Conservation (phyloP, 2,797 vertebrate genomes). For the Eulemur mongoz region DNA sequence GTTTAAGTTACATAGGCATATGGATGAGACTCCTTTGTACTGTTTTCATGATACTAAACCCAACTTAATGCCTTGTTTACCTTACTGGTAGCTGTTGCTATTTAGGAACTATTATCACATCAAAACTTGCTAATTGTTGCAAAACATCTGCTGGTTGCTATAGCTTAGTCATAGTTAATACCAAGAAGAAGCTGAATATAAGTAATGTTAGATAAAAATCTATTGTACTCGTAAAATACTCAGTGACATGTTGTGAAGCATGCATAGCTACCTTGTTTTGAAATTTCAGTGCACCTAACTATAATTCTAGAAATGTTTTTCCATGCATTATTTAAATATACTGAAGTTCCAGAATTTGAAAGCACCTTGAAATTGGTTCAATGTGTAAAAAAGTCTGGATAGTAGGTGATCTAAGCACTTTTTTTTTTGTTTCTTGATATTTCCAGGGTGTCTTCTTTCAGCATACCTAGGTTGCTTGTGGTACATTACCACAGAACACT, state of each 20-base stretch:
- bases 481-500: neutral
- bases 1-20: neutral
- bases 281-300: neutral
- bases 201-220: conserved; percentile 16
- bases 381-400: neutral
- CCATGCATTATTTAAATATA: neutral
- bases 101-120: conserved; percentile 29
- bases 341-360: conserved; percentile 4
- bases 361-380: conserved; percentile 27
- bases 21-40: neutral
- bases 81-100: conserved; percentile 7
- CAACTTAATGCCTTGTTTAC: neutral
- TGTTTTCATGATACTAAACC: conserved; percentile 36
- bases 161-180: conserved; percentile 21
- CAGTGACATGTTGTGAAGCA: neutral
- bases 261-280: conserved; percentile 3
- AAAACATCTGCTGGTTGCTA: neutral
- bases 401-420: neutral
- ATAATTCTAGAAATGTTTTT: neutral
- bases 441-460: conserved; percentile 25
- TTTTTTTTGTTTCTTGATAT: neutral
- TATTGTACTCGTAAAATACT: neutral
- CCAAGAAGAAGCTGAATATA: neutral
- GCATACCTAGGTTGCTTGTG: neutral
- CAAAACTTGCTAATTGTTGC: conserved; percentile 44